These are phyloP conservation scores for Dicyrtomina minuta DNA, from an alignment of 2,888 invertebrate genomes.

Conservation along the genomic window DNA sequence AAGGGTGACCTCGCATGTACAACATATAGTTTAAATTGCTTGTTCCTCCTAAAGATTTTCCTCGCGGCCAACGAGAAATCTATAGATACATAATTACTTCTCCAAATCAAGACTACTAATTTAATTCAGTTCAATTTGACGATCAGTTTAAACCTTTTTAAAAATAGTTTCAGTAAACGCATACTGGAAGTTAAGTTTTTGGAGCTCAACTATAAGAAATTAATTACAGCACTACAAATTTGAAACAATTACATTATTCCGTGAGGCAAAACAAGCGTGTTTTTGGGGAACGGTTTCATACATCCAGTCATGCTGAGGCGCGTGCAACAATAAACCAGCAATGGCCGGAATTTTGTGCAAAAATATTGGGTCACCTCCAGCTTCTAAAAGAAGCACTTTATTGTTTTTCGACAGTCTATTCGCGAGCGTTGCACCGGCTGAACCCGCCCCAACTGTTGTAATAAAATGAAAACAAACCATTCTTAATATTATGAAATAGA, in stretches of 20 bases:
- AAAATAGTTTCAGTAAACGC: no score
- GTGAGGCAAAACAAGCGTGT: conserved; percentile 60
- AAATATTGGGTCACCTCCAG: conserved; percentile 63
- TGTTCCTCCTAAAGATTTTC: conserved; percentile 27
- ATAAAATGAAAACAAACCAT: no score
- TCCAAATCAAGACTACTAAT: no score
- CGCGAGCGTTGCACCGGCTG: conserved; percentile 65
- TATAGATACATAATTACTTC: not conserved
- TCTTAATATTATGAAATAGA: no score
- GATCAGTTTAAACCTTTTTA: no score
- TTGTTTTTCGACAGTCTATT: conserved; percentile 60
- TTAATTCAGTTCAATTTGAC: no score
- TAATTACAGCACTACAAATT: no score
- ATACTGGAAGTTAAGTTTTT: no score
- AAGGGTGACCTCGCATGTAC: conserved; percentile 58
- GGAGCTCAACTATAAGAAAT: no score
- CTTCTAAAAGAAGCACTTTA: conserved; percentile 67
- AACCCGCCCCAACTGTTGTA: conserved; percentile 14
- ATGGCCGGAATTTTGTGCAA: conserved; percentile 40
- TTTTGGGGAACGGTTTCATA: conserved; percentile 68
- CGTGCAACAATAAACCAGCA: conserved; percentile 63
- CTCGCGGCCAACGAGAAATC: conserved; percentile 12
- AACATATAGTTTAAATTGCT: conserved; percentile 60
- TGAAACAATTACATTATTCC: conserved; percentile 9
- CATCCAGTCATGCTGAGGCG: conserved; percentile 70